phyloP scores from a whole-genome alignment of 2,888 invertebrate species.

The Odiellus spinosus region DNA sequence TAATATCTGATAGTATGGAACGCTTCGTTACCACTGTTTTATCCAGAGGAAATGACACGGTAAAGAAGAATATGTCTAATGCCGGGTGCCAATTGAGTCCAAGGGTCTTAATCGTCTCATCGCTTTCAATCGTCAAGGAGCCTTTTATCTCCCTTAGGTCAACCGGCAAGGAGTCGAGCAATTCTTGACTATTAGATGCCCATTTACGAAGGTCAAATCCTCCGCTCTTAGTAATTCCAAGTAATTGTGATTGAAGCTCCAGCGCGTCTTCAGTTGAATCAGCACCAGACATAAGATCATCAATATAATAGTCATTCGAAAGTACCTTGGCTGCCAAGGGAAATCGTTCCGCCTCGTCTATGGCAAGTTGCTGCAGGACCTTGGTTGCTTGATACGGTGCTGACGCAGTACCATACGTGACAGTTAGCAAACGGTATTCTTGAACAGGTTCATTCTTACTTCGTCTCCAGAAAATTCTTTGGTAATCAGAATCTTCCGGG shows the following conservation, averaged over 20 bases:
- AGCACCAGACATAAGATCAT: conserved; percentile 14
- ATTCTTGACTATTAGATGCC: too few species aligned
- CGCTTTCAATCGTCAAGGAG: conserved; percentile 1
- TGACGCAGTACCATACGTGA: conserved; percentile 24
- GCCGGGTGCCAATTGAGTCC: neutral
- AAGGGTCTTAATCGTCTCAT: conserved; percentile 4
- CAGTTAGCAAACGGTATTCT: conserved; percentile 18
- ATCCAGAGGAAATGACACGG: neutral
- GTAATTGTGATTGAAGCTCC: conserved; percentile 4
- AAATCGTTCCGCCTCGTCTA: conserved; percentile 14
- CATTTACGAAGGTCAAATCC: too few species aligned
- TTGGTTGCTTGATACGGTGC: conserved; percentile 23
- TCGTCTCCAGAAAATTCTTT: conserved; percentile 26
- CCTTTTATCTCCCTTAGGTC: neutral
- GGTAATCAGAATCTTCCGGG: conserved; percentile 11
- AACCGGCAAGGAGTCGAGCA: neutral
- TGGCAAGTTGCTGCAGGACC: conserved; percentile 17
- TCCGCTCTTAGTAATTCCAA: too few species aligned
- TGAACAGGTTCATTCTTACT: conserved; percentile 15
- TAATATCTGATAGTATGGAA: too few species aligned
- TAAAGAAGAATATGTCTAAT: neutral
- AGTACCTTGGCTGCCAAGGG: conserved; percentile 15
- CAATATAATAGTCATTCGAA: conserved; percentile 23
- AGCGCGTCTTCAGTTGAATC: conserved; percentile 15
- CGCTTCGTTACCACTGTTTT: too few species aligned